These are phyloP conservation scores for Microcebus tavaratra DNA, from an alignment of 2,113 vertebrate genomes.

Conservation along the genomic window DNA sequence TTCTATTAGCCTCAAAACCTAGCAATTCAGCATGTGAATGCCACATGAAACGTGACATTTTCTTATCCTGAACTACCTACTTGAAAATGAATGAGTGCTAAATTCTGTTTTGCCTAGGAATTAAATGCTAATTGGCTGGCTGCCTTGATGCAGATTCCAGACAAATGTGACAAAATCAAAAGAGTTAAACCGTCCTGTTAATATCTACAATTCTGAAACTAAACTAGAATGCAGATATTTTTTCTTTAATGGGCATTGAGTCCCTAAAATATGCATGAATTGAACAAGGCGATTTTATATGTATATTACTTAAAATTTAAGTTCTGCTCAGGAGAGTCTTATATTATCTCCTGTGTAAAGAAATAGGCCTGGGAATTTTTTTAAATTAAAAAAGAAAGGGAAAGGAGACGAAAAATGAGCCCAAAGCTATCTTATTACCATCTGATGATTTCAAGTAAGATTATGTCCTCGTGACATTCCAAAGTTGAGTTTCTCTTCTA, in stretches of 20 bases:
- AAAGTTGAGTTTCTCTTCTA: neutral
- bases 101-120: slow-evolving; percentile 65
- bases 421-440: neutral
- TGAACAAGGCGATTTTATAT: neutral
- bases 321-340: neutral
- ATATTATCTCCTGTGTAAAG: neutral
- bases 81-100: slow-evolving; percentile 61
- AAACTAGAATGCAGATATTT: neutral
- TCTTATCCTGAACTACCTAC: slow-evolving; percentile 47
- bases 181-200: neutral
- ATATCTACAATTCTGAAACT: neutral
- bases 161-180: slow-evolving; percentile 18
- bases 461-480: neutral
- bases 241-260: slow-evolving; percentile 1
- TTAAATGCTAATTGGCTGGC: slow-evolving; percentile 50
- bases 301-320: neutral
- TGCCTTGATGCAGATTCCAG: slow-evolving; percentile 25
- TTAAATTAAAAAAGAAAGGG: neutral
- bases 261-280: neutral
- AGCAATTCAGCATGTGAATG: slow-evolving; percentile 52
- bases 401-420: neutral
- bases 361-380: neutral
- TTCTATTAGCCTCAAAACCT: slow-evolving; percentile 23
- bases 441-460: neutral
- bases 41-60: slow-evolving; percentile 40